These are phyloP conservation scores for Enteromius radiatus DNA, from an alignment of 2,797 vertebrate species.

Conservation along the genomic window DNA sequence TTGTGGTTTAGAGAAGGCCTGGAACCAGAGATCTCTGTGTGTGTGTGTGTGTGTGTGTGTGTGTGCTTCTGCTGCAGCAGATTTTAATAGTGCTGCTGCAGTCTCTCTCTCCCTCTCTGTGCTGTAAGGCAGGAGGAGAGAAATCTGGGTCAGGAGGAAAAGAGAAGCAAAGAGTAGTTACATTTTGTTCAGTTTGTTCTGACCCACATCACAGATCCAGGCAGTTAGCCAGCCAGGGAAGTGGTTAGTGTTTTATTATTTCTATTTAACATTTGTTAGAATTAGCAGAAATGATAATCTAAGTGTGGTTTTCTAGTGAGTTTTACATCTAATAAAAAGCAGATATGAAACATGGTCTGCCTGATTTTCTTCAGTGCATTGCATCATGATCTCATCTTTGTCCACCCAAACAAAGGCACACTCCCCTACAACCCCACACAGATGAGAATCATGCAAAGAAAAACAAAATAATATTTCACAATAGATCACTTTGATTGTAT, in stretches of 20 bases:
- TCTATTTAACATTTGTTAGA: slow-evolving; percentile 48
- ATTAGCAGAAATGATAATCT: slow-evolving; percentile 39
- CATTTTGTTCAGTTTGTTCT: neutral
- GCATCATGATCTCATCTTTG: slow-evolving; percentile 21
- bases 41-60: slow-evolving; percentile 35
- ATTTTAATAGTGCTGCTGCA: slow-evolving; percentile 49
- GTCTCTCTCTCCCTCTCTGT: slow-evolving; percentile 39
- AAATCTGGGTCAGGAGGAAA: slow-evolving; percentile 49
- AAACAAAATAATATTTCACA: neutral
- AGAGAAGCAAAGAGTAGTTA: slow-evolving; percentile 17
- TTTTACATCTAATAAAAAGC: slow-evolving; percentile 6
- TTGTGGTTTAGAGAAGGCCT: neutral
- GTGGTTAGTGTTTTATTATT: slow-evolving; percentile 19
- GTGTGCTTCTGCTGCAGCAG: slow-evolving; percentile 33
- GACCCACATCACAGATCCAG: neutral
- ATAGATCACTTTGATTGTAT: slow-evolving; percentile 6
- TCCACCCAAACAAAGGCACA: slow-evolving; percentile 20
- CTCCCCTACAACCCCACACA: neutral
- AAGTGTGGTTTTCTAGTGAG: neutral
- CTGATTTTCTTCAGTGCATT: neutral
- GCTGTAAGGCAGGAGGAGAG: slow-evolving; percentile 11
- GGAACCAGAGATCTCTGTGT: neutral
- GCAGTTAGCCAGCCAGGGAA: slow-evolving; percentile 4
- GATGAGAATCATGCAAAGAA: slow-evolving; percentile 38
- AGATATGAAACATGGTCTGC: neutral